Conservation (phyloP, 2,888 invertebrate genomes). For the Amphipyra berbera region DNA sequence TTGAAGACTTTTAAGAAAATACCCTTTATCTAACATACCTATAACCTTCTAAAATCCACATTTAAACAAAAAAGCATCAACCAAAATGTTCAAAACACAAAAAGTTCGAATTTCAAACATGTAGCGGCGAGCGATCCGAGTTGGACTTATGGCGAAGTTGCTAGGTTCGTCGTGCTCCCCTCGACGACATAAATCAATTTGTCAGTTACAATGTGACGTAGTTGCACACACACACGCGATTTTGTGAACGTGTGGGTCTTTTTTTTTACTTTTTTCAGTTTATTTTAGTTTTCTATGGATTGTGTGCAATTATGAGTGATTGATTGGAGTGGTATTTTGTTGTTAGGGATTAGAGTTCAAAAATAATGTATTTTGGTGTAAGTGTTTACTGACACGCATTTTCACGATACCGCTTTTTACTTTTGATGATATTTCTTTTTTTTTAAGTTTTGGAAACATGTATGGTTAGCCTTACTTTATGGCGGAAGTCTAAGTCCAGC, state of each 20-base stretch:
- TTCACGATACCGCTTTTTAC: background rate
- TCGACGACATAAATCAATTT: constrained; percentile 86
- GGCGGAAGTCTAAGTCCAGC: no score
- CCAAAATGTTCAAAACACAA: constrained; percentile 27
- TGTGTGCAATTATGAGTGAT: constrained; percentile 58
- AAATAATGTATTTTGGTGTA: constrained; percentile 16
- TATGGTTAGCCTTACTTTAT: no score
- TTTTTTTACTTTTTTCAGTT: constrained; percentile 50
- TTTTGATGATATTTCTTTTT: background rate
- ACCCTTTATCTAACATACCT: background rate
- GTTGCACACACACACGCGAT: constrained; percentile 60
- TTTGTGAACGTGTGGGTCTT: constrained; percentile 53
- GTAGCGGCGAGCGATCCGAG: constrained; percentile 63
- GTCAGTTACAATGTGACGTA: constrained; percentile 81
- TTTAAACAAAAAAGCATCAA: background rate
- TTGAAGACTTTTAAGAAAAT: background rate
- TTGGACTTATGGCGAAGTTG: constrained; percentile 73
- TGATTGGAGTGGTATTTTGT: constrained; percentile 43
- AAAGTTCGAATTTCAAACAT: constrained; percentile 55
- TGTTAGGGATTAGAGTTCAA: constrained; percentile 23
- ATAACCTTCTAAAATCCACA: background rate
- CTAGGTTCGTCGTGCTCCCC: constrained; percentile 63
- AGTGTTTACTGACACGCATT: constrained; percentile 29
- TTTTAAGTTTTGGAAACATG: no score
- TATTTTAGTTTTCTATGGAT: constrained; percentile 59